Evolutionary conservation across 2,113 vertebrate genomes (phyloP), one percentile per base, ranked within the genome.

Genomic region (Lasiurus borealis): DNA sequence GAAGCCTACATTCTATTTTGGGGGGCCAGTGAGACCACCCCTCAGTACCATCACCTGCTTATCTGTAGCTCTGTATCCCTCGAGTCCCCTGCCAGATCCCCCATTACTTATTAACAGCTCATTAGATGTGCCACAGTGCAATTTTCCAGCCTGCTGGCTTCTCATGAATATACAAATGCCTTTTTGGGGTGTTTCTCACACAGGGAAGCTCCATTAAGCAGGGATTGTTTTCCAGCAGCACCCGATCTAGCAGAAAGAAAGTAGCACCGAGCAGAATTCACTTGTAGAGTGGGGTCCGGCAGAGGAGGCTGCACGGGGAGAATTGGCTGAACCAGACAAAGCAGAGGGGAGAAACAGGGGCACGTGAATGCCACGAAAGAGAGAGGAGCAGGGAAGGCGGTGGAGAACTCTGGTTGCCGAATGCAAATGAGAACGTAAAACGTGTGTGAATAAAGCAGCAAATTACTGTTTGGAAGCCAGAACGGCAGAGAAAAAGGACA

Each of bases 141-240:
- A 96, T 97, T 97, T 97, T 97, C 96, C 93, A 94, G 96, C 89
- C 96, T 96, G 95, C 91, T 97, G 97, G 94, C 84, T 96, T 96
- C 97, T 97, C 97, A 97, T 97, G 96, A 97, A 97, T 97, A 97
- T 95, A 97, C 96, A 97, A 95, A 96, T 93, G 95, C 91, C 91
- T 97, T 97, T 96, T 95, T 31, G 95, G 93, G 96, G 94, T 96
- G 97, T 96, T 97, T 93, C 94, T 95, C 89, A 95, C 91, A 87
- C 71, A 84, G 88, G 86, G 83, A 96, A 97, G 94, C 96, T 96
- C 97, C 96, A 96, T 96, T 97, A 97, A 84, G 95, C 78, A 94
- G 25, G 94, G 75, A 85, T 92, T 95, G 93, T 95, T 97, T 95
- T 95, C 88, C 89, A 75, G 91, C 44, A 68, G 88, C 85, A 88